Percentiles rank a stretch among this genome's conserved stretches.
Conservation (phyloP, 2,113 vertebrate genomes). For the Drymodes brunneopygia region DNA sequence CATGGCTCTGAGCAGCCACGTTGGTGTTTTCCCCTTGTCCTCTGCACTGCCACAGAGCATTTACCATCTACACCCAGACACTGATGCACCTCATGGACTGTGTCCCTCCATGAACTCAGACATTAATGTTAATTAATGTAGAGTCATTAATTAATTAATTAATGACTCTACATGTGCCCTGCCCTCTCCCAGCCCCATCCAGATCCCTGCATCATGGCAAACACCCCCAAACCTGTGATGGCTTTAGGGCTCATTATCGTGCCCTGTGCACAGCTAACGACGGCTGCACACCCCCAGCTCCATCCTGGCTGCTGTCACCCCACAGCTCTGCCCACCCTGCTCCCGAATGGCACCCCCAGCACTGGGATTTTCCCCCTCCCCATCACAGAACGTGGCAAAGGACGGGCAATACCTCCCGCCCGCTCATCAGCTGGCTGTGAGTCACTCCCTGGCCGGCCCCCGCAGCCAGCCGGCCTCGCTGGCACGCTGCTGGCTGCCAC, state of each 20-base stretch:
- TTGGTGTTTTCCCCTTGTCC: fast-evolving
- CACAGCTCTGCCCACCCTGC: fast-evolving
- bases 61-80: background rate
- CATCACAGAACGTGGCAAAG: fast-evolving
- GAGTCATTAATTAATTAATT: too few species aligned
- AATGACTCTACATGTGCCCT: fast-evolving
- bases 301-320: fast-evolving
- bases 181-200: background rate
- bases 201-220: fast-evolving
- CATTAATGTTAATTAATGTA: too few species aligned
- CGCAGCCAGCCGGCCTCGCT: background rate
- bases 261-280: fast-evolving
- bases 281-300: background rate
- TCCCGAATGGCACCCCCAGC: background rate
- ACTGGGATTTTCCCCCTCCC: background rate
- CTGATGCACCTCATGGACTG: fast-evolving
- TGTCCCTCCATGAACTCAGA: fast-evolving
- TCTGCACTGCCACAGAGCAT: background rate
- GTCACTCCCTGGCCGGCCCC: background rate
- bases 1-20: fast-evolving
- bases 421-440: background rate
- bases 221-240: background rate
- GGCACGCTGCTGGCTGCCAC: background rate
- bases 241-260: too few species aligned
- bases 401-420: background rate